phyloP scores from a whole-genome alignment of 2,888 invertebrate genomes.

The Drymonia ruficornis region DNA sequence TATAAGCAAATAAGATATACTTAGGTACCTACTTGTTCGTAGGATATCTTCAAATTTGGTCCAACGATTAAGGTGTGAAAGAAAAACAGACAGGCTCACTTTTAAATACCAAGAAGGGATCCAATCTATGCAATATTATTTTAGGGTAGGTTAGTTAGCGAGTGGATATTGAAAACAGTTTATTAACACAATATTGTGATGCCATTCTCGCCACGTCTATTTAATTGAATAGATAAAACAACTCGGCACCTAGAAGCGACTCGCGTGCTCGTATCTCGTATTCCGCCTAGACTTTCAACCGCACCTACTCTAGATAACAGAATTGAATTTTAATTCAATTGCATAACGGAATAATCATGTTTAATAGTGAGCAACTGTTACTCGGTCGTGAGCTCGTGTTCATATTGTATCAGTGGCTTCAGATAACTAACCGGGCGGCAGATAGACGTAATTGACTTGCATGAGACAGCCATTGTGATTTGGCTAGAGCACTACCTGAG shows the following conservation, averaged over 20 bases:
- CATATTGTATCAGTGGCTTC: slow-evolving; percentile 72
- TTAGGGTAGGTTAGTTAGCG: background rate
- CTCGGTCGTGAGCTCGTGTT: slow-evolving; percentile 57
- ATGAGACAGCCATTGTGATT: slow-evolving; percentile 78
- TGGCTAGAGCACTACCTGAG: slow-evolving; percentile 48
- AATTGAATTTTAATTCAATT: slow-evolving; percentile 71
- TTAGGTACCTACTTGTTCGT: no score
- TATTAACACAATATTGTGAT: slow-evolving; percentile 17
- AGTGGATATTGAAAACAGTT: background rate
- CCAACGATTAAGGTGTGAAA: no score
- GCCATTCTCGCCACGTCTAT: slow-evolving; percentile 19
- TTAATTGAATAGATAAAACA: slow-evolving; percentile 38
- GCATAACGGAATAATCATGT: slow-evolving; percentile 62
- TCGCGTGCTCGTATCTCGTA: slow-evolving; percentile 20
- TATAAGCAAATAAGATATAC: no score
- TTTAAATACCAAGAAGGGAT: background rate
- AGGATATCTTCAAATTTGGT: no score
- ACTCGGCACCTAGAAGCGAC: slow-evolving; percentile 25
- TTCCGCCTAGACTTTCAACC: slow-evolving; percentile 37
- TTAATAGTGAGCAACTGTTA: slow-evolving; percentile 67
- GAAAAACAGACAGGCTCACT: no score
- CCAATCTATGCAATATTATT: slow-evolving; percentile 1
- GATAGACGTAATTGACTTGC: slow-evolving; percentile 82
- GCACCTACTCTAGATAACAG: slow-evolving; percentile 45
- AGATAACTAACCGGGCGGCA: slow-evolving; percentile 75